Conservation (phyloP, 1,140 invertebrate genomes). For the Temnothorax longispinosus region DNA sequence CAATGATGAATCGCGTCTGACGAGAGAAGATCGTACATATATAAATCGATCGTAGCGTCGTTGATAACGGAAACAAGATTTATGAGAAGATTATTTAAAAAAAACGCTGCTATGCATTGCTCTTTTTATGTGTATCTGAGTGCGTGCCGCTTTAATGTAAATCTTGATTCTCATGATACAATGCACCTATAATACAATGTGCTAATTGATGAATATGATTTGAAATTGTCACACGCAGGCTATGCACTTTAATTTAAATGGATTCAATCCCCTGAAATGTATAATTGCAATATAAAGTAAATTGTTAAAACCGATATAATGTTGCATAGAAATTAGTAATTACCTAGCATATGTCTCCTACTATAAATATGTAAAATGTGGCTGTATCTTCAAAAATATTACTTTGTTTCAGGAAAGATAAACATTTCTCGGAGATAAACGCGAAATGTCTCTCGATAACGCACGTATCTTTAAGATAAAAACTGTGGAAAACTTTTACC, state of each 20-base stretch:
- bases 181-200: not conserved
- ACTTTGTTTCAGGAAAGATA: not conserved
- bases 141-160: not conserved
- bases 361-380: too few species aligned
- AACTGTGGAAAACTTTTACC: not conserved
- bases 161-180: conserved; percentile 1
- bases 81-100: not conserved
- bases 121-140: not conserved
- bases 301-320: not conserved
- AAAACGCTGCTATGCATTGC: not conserved
- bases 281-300: not conserved
- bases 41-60: conserved; percentile 1
- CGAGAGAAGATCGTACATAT: not conserved
- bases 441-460: not conserved
- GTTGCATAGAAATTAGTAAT: not conserved
- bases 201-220: conserved; percentile 26
- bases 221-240: not conserved
- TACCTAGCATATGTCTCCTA: not conserved
- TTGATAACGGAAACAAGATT: conserved; percentile 10
- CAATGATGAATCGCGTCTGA: conserved; percentile 15
- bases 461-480: conserved; percentile 3
- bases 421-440: not conserved
- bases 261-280: not conserved
- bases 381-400: not conserved
- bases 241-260: not conserved